phyloP scores from a whole-genome alignment of 2,888 invertebrate species.

The Argyra leucocephala region DNA sequence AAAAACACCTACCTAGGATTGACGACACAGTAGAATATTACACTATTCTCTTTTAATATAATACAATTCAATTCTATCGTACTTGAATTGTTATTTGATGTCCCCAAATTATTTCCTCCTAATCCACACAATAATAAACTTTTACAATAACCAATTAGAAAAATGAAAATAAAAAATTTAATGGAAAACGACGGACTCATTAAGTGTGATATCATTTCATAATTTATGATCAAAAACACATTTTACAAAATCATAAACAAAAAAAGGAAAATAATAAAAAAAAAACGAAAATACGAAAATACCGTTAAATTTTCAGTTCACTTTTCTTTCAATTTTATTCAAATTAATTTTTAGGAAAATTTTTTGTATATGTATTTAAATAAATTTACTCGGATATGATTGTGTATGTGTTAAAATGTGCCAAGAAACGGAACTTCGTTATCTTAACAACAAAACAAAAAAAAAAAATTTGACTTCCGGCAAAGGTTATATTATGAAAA shows the following conservation, averaged over 20 bases:
- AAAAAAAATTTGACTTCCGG: not conserved
- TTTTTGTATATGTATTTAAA: no score
- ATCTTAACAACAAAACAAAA: not conserved
- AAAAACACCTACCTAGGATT: no score
- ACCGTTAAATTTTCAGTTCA: constrained; percentile 1
- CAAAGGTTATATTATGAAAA: not conserved
- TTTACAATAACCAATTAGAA: not conserved
- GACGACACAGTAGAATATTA: no score
- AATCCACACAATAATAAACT: not conserved
- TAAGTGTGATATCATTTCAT: not conserved
- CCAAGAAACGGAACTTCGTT: not conserved
- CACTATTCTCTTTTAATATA: no score
- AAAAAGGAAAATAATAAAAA: no score
- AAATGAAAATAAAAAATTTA: not conserved
- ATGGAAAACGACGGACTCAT: not conserved
- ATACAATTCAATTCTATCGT: no score
- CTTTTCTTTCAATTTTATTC: constrained; percentile 3
- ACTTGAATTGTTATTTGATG: no score
- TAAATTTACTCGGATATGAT: no score
- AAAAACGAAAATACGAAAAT: not conserved
- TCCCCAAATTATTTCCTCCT: not conserved
- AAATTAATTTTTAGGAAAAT: not conserved
- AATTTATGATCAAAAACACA: not conserved
- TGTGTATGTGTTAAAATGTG: not conserved
- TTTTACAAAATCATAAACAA: not conserved